Percentiles rank a stretch among this genome's conserved stretches.
These are phyloP conservation scores for Neomorphus geoffroyi DNA, from an alignment of 2,797 vertebrate genomes.

Conservation along the genomic window DNA sequence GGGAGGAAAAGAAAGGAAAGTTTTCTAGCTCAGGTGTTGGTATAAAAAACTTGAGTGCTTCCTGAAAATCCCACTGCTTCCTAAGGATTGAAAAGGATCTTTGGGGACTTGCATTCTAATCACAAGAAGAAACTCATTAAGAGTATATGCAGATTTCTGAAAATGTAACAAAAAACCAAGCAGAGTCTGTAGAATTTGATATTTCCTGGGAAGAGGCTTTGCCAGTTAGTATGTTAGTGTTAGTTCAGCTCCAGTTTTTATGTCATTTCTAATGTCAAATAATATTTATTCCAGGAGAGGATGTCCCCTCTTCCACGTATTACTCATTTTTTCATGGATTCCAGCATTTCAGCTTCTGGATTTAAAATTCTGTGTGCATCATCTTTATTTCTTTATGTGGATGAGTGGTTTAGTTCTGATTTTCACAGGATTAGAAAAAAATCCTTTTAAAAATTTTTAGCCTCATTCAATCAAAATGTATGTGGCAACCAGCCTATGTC, in stretches of 20 bases:
- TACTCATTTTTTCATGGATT: neutral
- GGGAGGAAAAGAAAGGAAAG: neutral
- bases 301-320: accelerated
- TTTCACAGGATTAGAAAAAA: neutral
- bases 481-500: neutral
- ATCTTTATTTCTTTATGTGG: neutral
- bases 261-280: neutral
- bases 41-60: neutral
- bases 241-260: neutral
- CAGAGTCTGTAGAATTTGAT: neutral
- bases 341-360: neutral
- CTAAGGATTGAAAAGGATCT: neutral
- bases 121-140: neutral
- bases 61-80: neutral
- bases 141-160: neutral
- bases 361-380: neutral
- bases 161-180: neutral
- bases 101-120: neutral
- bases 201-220: neutral
- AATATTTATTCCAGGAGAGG: neutral
- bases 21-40: neutral
- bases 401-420: neutral
- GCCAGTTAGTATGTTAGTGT: neutral
- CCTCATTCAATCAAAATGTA: neutral
- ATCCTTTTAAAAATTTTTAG: neutral